Evolutionary conservation across 1,140 invertebrate species (phyloP).

Genomic region (Drosophila neocordata): DNA sequence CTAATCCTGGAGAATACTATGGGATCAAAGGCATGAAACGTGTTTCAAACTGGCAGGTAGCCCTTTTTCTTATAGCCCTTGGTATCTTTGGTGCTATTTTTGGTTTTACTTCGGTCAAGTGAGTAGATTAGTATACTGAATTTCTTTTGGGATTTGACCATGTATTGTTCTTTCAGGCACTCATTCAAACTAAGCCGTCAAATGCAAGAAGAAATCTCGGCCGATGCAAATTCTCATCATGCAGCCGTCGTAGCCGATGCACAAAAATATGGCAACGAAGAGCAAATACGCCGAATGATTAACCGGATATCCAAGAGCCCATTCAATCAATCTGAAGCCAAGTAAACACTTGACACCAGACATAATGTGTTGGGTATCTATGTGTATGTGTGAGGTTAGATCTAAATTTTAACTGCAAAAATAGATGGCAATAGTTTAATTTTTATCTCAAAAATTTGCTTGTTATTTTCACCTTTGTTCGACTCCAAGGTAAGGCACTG

Average conservation of each 20-base stretch:
- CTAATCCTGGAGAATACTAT: constrained; percentile 84
- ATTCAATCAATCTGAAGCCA: constrained; percentile 35
- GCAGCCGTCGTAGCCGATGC: constrained; percentile 83
- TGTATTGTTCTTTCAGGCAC: constrained; percentile 72
- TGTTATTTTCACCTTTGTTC: constrained; percentile 24
- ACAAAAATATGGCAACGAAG: constrained; percentile 84
- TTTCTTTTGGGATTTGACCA: neutral
- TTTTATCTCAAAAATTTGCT: neutral
- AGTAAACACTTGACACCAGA: constrained; percentile 20
- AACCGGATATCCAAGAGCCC: constrained; percentile 60
- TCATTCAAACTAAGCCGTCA: constrained; percentile 83
- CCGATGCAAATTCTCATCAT: constrained; percentile 83
- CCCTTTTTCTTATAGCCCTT: constrained; percentile 83
- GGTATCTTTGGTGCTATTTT: constrained; percentile 84
- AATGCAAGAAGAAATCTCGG: constrained; percentile 82
- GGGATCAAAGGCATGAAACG: constrained; percentile 85
- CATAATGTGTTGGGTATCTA: neutral
- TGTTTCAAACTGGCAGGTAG: constrained; percentile 85
- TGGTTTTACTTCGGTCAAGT: constrained; percentile 85
- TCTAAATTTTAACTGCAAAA: neutral
- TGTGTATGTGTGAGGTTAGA: neutral
- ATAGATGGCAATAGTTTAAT: neutral
- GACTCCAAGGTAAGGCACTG: constrained; percentile 39
- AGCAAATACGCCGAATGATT: constrained; percentile 81
- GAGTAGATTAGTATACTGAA: constrained; percentile 22